phyloP scores from a whole-genome alignment of 2,888 invertebrate species.

The Anodontia alba region DNA sequence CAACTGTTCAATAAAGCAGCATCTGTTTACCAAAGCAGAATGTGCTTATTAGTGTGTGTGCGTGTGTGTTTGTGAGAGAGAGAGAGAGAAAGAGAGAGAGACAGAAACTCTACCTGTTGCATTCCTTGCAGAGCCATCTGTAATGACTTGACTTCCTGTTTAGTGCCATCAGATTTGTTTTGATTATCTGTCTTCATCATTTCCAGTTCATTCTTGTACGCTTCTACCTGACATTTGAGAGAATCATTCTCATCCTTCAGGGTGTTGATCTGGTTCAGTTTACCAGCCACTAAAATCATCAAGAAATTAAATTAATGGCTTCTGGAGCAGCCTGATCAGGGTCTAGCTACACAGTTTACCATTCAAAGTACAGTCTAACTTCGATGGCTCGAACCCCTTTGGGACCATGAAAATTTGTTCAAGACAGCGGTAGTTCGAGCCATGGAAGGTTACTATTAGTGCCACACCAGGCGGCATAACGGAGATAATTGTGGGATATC shows the following conservation, averaged over 20 bases:
- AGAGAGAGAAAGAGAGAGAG: too few relatives aligned
- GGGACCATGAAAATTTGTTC: too few relatives aligned
- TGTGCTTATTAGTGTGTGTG: too few relatives aligned
- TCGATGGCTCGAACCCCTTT: too few relatives aligned
- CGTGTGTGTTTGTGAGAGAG: too few relatives aligned
- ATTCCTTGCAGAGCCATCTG: constrained; percentile 87
- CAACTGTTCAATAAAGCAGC: too few relatives aligned
- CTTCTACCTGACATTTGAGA: constrained; percentile 93
- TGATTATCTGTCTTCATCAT: constrained; percentile 93
- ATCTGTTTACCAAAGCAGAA: too few relatives aligned
- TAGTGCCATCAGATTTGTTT: constrained; percentile 91
- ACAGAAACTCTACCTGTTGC: constrained; percentile 84
- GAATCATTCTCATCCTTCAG: constrained; percentile 93
- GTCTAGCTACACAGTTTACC: too few relatives aligned
- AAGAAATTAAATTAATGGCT: neutral
- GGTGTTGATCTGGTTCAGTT: constrained; percentile 58
- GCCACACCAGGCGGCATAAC: neutral
- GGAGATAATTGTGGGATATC: too few relatives aligned
- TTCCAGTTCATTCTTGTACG: constrained; percentile 97
- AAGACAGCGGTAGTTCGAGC: too few relatives aligned
- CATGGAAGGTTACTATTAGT: neutral
- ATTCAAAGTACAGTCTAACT: too few relatives aligned
- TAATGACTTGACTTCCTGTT: constrained; percentile 92
- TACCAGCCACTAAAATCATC: constrained; percentile 63
- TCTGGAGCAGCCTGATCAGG: neutral